Conservation (phyloP, 2,113 vertebrate species). For the Rhagologus leucostigma region DNA sequence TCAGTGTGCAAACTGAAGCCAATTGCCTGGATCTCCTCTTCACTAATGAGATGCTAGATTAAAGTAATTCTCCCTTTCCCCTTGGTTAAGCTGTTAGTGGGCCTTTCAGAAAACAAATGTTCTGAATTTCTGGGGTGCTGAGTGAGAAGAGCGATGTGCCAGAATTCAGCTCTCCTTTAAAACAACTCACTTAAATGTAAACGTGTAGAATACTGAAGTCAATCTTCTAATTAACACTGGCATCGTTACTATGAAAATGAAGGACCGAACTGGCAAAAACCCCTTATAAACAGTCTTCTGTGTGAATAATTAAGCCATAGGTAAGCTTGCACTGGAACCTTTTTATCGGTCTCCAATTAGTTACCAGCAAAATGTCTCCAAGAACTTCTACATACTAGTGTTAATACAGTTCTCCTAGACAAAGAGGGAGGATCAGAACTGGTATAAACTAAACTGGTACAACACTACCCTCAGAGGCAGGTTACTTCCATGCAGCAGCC, state of each 20-base stretch:
- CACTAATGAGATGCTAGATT: constrained; percentile 53
- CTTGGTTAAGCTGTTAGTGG: constrained; percentile 4
- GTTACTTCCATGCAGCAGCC: not conserved
- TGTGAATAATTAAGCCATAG: constrained; percentile 64
- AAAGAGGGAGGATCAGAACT: not conserved
- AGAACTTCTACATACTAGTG: not conserved
- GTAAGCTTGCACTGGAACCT: constrained; percentile 28
- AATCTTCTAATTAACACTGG: constrained; percentile 61
- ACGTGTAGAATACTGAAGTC: not conserved
- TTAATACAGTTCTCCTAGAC: not conserved
- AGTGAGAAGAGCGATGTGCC: constrained; percentile 18
- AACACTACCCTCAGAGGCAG: not conserved
- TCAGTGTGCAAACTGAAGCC: not conserved
- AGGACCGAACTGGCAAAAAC: constrained; percentile 42
- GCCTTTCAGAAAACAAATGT: constrained; percentile 26
- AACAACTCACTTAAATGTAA: not conserved
- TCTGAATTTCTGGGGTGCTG: constrained; percentile 59
- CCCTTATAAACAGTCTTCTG: constrained; percentile 45
- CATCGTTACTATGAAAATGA: constrained; percentile 42
- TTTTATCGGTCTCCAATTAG: constrained; percentile 53
- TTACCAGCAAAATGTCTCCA: constrained; percentile 30
- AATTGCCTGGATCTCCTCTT: constrained; percentile 16
- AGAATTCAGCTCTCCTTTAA: not conserved
- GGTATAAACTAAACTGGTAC: not conserved
- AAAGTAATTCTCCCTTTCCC: constrained; percentile 47